Base-by-base conservation (phyloP, 2,113 vertebrate species). In the Galemys pyrenaicus region DNA sequence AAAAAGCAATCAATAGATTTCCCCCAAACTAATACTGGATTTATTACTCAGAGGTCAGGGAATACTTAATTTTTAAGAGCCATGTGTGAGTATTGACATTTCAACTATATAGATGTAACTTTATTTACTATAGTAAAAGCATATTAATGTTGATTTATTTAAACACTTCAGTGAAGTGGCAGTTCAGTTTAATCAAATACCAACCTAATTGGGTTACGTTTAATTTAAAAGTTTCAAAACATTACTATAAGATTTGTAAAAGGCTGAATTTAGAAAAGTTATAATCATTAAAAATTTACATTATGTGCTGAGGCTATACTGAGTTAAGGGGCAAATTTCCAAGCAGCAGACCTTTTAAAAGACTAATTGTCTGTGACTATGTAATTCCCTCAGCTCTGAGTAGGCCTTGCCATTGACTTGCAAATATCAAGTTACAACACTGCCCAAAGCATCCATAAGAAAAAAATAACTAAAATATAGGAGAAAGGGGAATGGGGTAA, bases 121-220 rank as follows among this genome's bases (percentile, higher is more conserved):
- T 98, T 96, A 98, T 98, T 98, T 97, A 98, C 96, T 82, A 65
- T 94, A 96, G 95, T 92, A 95, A 97, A 97, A 98, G 79, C 89
- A 95, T 95, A 98, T 97, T 98, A 97, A 97, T 95, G 94, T 96
- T 97, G 97, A 98, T 98, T 98, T 98, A 98, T 98, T 98, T 97
- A 97, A 98, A 96, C 87, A 91, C 89, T 97, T 98, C 85, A 95
- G 87, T 94, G 51, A 98, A 97, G 94, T 95, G 84, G 96, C 97
- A 97, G 97, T 97, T 98, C 77, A 92, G 64, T 95, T 97, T 98
- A 98, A 98, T 97, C 96, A 98, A 97, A 97, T 96, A 97, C 62
- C 46, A 92, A 96, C 90, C 73, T 97, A 98, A 98, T 89, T 96
- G 95, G 95, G 95, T 98, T 98, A 96, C 92, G 62, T 97, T 98